Base-by-base conservation (phyloP, 2,113 vertebrate genomes). In the Ameiurus melas region DNA sequence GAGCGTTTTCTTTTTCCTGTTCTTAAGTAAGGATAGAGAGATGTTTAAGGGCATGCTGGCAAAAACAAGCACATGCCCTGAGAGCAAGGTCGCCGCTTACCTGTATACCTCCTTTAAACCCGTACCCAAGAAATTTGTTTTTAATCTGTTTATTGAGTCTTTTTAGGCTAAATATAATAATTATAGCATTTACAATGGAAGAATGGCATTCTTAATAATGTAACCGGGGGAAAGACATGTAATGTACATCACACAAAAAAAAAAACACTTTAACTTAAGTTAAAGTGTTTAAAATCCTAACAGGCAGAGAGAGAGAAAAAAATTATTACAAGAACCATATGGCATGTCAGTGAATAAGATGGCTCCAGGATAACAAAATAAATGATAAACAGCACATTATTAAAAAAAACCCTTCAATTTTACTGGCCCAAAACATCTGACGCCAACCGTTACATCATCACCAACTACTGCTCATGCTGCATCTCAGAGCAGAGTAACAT, bases 61-160 rank as follows among this genome's bases (percentile, higher is more conserved):
- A 70, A 75, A 82, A 73, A 60, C 36, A 55, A 86, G 62, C 70
- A 43, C 55, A 60, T 39, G 68, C 20, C 71, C 64, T 55, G 43
- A 68, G 85, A 39, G 3, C 6, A 47, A 80, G 19, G 25, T 53
- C 20, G 84, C 27, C 5, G 43, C 16, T 36, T 53, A 84, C 66
- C 17, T 36, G 17, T 53, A 60, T 79, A 12, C 9, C 57, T 62
- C 22, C 33, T 27, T 62, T 83, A 83, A 60, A 39, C 30, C 22
- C 30, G 17, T 51, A 25, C 57, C 2, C 79, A 30, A 19, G 80
- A 27, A 10, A 1, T 22, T 55, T 36, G 51, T 53, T 80, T 57
- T 30, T 33, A 81, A 17, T 51, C 77, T 39, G 33, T 77, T 80
- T 57, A 57, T 22, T 57, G 16, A 10, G 57, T 43, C 36, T 12